Evolutionary conservation across 2,113 vertebrate genomes (phyloP), one percentile per base, ranked within the genome.

Genomic region (Todiramphus chloris): DNA sequence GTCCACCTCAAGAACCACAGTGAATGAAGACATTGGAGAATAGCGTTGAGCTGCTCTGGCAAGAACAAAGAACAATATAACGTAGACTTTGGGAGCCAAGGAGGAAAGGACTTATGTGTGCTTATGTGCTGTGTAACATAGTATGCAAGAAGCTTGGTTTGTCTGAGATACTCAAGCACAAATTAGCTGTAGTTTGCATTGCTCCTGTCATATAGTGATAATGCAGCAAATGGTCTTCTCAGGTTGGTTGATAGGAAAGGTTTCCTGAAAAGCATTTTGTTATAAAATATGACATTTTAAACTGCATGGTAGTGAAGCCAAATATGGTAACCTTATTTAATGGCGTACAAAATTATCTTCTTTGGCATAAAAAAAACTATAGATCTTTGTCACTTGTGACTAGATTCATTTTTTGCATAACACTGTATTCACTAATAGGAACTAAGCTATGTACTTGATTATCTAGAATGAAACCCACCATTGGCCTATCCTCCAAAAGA

Each of bases 61-160:
- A 73, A 69, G 33, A 68, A 9, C 27, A 73, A 35, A 46, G 46
- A 46, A 46, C 46, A 10, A 19, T 50, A 9, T 62, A 30, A 15
- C 31, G 5, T 31, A 74, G 27, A 44, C 18, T n/a, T 81, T 28
- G 24, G n/a, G 31, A 73, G 17, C 25, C 83, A 62, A 4, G 2
- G 28, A 50, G 30, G 14, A 51, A 83, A 85, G 48, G 51, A 25
- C 6, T 72, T 55, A 3, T 0, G 1, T 30, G 19, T 0, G 0
- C 12, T 66, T 53, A 33, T 3, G 8, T 31, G 20, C 50, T 3
- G 0, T 24, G 37, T 44, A 62, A 19, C 17, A 73, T 9, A 8
- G 17, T 50, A 48, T 63, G 60, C 50, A 74, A 59, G 41, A 58
- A 37, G 33, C 27, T 23, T 16, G 53, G 31, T 55, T 81, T 37